Percentiles rank a stretch among this genome's conserved stretches.
Conservation (phyloP, 2,113 vertebrate species). For the Lethenteron camtschaticum region DNA sequence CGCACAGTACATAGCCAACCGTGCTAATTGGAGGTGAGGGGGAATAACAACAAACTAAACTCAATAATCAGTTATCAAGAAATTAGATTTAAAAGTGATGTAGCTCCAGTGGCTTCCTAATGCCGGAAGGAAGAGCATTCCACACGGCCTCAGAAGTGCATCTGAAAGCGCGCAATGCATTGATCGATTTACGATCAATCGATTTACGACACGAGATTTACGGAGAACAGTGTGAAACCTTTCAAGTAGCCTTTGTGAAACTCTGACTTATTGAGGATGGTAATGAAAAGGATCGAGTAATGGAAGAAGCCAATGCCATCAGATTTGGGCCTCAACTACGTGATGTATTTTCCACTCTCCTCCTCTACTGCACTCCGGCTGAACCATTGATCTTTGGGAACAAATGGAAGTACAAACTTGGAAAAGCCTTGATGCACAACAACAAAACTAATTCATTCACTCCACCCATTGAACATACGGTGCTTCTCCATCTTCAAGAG, state of each 20-base stretch:
- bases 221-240: slow-evolving; percentile 5
- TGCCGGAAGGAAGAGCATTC: too few species aligned
- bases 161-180: too few species aligned
- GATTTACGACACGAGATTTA: neutral
- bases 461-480: neutral
- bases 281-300: slow-evolving; percentile 1
- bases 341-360: neutral
- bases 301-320: slow-evolving; percentile 1
- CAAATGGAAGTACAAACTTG: neutral
- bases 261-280: neutral
- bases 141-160: too few species aligned
- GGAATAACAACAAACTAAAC: too few species aligned
- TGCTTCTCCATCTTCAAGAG: too few species aligned
- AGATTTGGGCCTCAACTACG: neutral
- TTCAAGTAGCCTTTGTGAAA: neutral
- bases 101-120: too few species aligned
- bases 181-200: too few species aligned
- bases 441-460: neutral
- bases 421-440: neutral
- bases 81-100: too few species aligned
- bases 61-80: too few species aligned
- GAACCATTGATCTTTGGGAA: neutral
- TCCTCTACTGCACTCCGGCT: slow-evolving; percentile 1
- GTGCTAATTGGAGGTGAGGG: too few species aligned
- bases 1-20: too few species aligned